These are phyloP conservation scores for Dermatemys mawii DNA, from an alignment of 2,113 vertebrate genomes.

Conservation along the genomic window DNA sequence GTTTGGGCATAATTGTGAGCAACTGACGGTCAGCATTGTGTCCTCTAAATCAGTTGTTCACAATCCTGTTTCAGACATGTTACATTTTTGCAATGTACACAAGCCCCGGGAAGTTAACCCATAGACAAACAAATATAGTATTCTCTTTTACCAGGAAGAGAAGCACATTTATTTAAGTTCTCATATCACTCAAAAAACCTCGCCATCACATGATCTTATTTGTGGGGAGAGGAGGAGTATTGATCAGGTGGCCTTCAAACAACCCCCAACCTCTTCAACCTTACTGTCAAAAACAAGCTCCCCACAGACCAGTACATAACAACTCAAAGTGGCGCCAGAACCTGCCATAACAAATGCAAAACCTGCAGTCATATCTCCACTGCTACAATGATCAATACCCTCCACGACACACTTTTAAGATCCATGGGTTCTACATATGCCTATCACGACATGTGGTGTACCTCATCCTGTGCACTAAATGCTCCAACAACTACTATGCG, in stretches of 20 bases:
- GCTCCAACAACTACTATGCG: too few relatives aligned
- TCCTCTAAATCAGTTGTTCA: not conserved
- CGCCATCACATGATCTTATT: rapidly evolving
- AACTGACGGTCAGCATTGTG: too few relatives aligned
- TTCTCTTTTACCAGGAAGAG: not conserved
- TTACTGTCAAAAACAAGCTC: too few relatives aligned
- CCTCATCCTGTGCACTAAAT: too few relatives aligned
- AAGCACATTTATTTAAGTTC: not conserved
- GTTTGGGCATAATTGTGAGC: not conserved
- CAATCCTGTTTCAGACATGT: not conserved
- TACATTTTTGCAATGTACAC: not conserved
- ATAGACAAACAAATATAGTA: not conserved
- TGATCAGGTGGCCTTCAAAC: not conserved
- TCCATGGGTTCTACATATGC: too few relatives aligned
- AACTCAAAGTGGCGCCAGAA: too few relatives aligned
- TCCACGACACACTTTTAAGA: too few relatives aligned
- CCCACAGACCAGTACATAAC: too few relatives aligned
- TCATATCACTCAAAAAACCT: not conserved
- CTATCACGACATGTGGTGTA: too few relatives aligned
- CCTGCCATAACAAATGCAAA: too few relatives aligned
- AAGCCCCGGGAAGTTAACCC: not conserved
- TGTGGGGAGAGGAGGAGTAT: not conserved
- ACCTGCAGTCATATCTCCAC: too few relatives aligned
- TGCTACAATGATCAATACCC: too few relatives aligned
- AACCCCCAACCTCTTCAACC: not conserved